A percentile compares a stretch with the other conserved stretches of the same genome.
These are phyloP conservation scores for Solea senegalensis DNA, from an alignment of 2,113 vertebrate genomes.

Conservation along the genomic window DNA sequence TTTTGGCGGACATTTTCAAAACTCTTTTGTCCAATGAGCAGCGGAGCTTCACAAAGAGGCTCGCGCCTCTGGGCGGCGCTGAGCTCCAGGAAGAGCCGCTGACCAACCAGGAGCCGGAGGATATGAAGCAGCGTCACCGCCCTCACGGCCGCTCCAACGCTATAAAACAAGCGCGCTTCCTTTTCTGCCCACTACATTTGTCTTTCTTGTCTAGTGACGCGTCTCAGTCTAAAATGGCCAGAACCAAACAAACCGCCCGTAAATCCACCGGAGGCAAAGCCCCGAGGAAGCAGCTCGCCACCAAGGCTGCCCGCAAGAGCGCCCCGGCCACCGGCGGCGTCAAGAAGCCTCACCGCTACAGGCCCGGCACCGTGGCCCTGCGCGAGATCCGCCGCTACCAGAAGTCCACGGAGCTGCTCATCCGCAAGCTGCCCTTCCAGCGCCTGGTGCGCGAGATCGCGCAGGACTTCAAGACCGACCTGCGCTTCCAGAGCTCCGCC, in stretches of 20 bases:
- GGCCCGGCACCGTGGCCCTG: conserved; percentile 6
- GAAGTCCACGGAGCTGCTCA: conserved; percentile 38
- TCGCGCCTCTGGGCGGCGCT: no score
- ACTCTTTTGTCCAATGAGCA: no score
- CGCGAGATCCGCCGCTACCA: background rate
- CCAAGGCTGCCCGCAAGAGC: background rate
- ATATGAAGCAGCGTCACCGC: no score
- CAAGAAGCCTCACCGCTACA: background rate
- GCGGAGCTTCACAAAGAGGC: no score
- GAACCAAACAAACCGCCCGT: background rate
- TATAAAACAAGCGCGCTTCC: no score
- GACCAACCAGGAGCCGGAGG: no score
- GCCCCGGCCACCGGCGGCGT: conserved; percentile 7
- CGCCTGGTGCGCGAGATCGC: conserved; percentile 50
- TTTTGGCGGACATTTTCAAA: no score
- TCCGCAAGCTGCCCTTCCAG: conserved; percentile 58
- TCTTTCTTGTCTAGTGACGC: no score
- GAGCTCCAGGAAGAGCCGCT: no score
- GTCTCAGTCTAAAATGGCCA: no score
- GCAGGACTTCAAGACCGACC: conserved; percentile 60
- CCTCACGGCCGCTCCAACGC: no score
- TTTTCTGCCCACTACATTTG: no score
- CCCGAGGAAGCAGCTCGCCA: background rate
- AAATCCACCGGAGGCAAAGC: background rate
- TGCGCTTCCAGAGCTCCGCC: conserved; percentile 61